These are phyloP conservation scores for Drosophila picticornis DNA, from an alignment of 2,888 invertebrate genomes.

Conservation along the genomic window DNA sequence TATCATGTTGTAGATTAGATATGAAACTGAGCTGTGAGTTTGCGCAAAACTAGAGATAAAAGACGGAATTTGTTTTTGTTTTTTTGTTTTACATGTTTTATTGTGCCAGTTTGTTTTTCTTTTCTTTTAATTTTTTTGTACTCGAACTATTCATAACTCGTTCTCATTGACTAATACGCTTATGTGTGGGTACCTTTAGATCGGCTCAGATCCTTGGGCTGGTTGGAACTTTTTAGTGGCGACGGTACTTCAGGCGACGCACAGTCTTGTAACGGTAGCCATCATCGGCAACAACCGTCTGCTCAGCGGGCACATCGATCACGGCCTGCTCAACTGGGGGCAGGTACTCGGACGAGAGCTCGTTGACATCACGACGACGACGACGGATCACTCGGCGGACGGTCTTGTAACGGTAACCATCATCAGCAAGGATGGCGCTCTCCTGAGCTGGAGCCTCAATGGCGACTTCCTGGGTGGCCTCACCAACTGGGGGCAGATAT, in stretches of 20 bases:
- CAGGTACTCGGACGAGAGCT: conserved; percentile 71
- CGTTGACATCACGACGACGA: conserved; percentile 75
- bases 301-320: conserved; percentile 66
- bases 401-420: conserved; percentile 77
- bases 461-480: conserved; percentile 34
- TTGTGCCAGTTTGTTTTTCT: conserved; percentile 43
- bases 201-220: conserved; percentile 48
- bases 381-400: conserved; percentile 64
- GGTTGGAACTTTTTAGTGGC: conserved; percentile 58
- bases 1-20: conserved; percentile 47
- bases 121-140: conserved; percentile 65
- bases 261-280: conserved; percentile 81
- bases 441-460: conserved; percentile 46
- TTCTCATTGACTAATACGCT: conserved; percentile 76
- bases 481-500: conserved; percentile 74
- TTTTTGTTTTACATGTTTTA: conserved; percentile 58
- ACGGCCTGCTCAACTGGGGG: conserved; percentile 63
- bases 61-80: conserved; percentile 18
- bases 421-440: conserved; percentile 48
- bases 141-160: conserved; percentile 70
- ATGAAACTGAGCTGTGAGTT: conserved; percentile 36
- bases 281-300: conserved; percentile 63
- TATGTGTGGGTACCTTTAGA: conserved; percentile 58
- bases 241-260: conserved; percentile 72
- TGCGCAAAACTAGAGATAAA: conserved; percentile 38